Evolutionary conservation across 2,113 vertebrate species (phyloP).

Genomic region (Cichladusa arquata): DNA sequence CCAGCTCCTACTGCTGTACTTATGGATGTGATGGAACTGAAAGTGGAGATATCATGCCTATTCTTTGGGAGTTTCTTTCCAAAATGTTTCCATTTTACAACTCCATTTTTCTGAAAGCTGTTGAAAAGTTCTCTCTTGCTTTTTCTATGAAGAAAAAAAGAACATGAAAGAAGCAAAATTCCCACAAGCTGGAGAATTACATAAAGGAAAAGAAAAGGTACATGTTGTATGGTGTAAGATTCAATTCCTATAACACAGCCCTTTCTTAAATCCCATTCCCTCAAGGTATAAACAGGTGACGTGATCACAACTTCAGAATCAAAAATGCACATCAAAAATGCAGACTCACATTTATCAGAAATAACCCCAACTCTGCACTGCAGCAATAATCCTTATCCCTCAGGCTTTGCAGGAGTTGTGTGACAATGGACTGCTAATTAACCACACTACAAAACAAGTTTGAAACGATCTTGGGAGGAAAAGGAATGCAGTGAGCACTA

Average conservation of each 20-base stretch:
- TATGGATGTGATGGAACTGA: not conserved
- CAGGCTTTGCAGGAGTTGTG: not conserved
- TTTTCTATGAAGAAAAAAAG: not conserved
- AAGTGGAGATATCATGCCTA: not conserved
- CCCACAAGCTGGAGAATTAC: not conserved
- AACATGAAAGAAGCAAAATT: not conserved
- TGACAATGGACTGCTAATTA: not conserved
- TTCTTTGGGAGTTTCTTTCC: not conserved
- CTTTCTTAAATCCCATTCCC: not conserved
- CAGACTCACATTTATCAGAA: not conserved
- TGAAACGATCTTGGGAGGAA: not conserved
- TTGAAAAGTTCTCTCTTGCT: not conserved
- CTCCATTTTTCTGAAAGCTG: not conserved
- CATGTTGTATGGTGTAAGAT: not conserved
- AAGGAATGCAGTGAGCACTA: not conserved
- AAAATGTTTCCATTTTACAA: not conserved
- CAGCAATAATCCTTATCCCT: not conserved
- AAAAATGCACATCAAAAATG: not conserved
- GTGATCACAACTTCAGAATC: not conserved
- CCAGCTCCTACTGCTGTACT: not conserved
- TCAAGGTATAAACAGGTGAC: not conserved
- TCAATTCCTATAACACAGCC: not conserved
- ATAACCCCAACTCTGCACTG: not conserved
- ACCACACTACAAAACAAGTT: not conserved
- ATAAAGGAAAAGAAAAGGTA: not conserved